Conservation (phyloP, 2,797 vertebrate species). For the Enteromius radiatus region DNA sequence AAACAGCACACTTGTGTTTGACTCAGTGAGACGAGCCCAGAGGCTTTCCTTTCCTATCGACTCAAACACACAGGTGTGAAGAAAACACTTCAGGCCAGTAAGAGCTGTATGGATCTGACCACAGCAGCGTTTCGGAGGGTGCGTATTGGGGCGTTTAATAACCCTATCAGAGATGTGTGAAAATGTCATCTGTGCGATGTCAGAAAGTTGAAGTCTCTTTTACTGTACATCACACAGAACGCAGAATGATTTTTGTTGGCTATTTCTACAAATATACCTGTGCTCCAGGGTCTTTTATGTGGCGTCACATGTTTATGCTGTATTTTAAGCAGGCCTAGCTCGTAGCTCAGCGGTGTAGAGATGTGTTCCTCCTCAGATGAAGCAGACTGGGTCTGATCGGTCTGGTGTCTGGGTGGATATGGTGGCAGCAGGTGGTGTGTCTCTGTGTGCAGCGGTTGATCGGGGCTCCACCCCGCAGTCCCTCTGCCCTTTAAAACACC, state of each 20-base stretch:
- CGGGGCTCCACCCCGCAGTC: slow-evolving; percentile 1
- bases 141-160: neutral
- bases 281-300: neutral
- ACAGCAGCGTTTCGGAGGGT: neutral
- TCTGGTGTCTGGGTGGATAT: neutral
- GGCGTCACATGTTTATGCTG: too few relatives aligned
- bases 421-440: neutral
- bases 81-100: slow-evolving; percentile 3
- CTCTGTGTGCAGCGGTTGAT: slow-evolving; percentile 17
- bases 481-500: slow-evolving; percentile 41
- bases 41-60: slow-evolving; percentile 23
- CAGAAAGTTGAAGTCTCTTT: neutral
- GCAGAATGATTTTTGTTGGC: too few relatives aligned
- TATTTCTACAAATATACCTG: neutral
- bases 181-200: neutral
- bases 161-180: neutral
- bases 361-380: neutral
- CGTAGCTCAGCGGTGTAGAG: neutral
- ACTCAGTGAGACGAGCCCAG: neutral
- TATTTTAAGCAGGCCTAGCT: neutral
- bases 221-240: neutral
- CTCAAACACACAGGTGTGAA: slow-evolving; percentile 19
- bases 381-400: neutral
- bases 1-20: slow-evolving; percentile 4
- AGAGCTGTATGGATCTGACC: slow-evolving; percentile 6